Conservation (phyloP, 2,797 vertebrate genomes). For the Argyrosomus regius region DNA sequence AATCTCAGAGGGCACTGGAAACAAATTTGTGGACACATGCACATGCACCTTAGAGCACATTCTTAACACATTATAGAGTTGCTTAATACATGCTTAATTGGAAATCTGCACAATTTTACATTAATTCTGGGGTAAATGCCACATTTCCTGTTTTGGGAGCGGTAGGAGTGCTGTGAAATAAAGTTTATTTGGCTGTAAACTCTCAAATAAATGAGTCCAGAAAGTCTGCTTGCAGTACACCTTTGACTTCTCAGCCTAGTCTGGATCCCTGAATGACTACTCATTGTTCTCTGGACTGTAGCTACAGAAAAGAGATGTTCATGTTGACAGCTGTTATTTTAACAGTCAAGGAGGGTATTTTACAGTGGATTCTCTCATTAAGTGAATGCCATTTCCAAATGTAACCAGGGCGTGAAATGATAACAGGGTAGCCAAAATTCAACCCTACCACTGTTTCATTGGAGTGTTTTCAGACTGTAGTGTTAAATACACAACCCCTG, state of each 20-base stretch:
- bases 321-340: slow-evolving; percentile 11
- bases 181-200: slow-evolving; percentile 66
- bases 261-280: slow-evolving; percentile 17
- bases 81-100: background rate
- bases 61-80: background rate
- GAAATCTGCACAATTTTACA: slow-evolving; percentile 14
- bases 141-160: slow-evolving; percentile 14
- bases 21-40: slow-evolving; percentile 1
- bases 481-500: slow-evolving; percentile 50
- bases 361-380: background rate
- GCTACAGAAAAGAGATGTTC: slow-evolving; percentile 8
- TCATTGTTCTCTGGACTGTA: background rate
- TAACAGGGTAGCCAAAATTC: slow-evolving; percentile 7
- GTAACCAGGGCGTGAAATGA: slow-evolving; percentile 32
- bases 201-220: slow-evolving; percentile 45
- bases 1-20: slow-evolving; percentile 3
- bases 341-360: background rate
- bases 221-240: slow-evolving; percentile 28
- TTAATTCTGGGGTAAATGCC: background rate
- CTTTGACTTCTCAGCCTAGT: slow-evolving; percentile 13
- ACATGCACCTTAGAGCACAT: background rate
- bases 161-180: slow-evolving; percentile 40
- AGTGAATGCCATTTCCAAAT: slow-evolving; percentile 11
- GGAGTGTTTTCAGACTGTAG: slow-evolving; percentile 40
- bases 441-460: slow-evolving; percentile 29